These are phyloP conservation scores for Symphodus melops DNA, from an alignment of 2,113 vertebrate species.

Conservation along the genomic window DNA sequence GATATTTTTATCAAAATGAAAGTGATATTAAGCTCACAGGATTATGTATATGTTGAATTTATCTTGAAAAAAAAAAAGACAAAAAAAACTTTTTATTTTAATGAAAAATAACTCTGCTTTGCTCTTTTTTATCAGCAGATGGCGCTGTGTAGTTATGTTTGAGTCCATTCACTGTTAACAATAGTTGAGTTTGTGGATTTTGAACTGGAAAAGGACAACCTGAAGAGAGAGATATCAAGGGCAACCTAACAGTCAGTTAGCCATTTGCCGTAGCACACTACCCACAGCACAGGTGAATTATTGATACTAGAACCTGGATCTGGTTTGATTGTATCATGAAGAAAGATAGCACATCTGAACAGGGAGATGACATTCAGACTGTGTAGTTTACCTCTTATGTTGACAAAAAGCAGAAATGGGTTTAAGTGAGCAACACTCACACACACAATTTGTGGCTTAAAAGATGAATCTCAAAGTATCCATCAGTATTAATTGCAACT, in stretches of 20 bases:
- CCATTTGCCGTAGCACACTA: constrained; percentile 45
- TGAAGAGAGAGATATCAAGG: constrained; percentile 57
- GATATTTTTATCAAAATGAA: no score
- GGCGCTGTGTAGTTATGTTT: constrained; percentile 72
- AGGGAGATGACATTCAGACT: constrained; percentile 44
- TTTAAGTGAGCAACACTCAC: constrained; percentile 9
- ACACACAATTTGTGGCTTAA: not conserved
- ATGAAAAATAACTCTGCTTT: no score
- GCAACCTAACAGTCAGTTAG: constrained; percentile 39
- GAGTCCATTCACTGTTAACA: constrained; percentile 1
- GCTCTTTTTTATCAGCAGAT: constrained; percentile 69
- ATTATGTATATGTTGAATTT: no score
- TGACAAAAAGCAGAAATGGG: constrained; percentile 20
- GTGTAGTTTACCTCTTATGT: constrained; percentile 49
- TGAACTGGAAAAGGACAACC: constrained; percentile 43
- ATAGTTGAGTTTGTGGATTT: constrained; percentile 8
- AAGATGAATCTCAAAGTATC: not conserved
- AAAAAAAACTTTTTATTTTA: no score
- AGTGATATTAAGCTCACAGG: no score
- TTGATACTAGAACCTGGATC: constrained; percentile 64
- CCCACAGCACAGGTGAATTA: constrained; percentile 61
- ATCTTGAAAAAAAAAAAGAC: no score
- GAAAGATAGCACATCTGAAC: constrained; percentile 48
- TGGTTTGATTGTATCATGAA: constrained; percentile 54
- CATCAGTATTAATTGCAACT: no score